phyloP scores from a whole-genome alignment of 2,797 vertebrate species.

The Oreochromis mossambicus region DNA sequence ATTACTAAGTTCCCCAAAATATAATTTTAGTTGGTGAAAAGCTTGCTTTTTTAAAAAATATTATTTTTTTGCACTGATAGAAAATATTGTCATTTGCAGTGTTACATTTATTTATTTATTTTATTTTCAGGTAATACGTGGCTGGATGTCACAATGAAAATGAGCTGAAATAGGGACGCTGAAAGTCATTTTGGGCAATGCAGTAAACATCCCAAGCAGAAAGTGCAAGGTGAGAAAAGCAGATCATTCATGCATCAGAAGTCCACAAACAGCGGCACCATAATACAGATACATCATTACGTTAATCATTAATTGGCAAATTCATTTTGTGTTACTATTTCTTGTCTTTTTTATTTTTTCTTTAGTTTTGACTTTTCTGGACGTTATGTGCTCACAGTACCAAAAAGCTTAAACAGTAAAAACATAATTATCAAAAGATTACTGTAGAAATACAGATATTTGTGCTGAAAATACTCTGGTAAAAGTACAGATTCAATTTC shows the following conservation, averaged over 20 bases:
- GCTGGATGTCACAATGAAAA: background rate
- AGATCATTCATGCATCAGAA: background rate
- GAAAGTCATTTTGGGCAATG: background rate
- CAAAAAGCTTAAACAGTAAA: background rate
- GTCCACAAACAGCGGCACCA: background rate
- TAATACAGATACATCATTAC: background rate
- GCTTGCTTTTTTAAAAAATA: too few relatives aligned
- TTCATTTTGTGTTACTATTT: background rate
- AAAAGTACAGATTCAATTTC: background rate
- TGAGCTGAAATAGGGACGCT: background rate
- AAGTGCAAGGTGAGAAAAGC: background rate
- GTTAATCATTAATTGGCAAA: background rate
- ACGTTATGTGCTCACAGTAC: background rate
- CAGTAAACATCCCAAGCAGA: background rate
- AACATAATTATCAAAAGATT: background rate
- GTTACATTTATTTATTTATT: background rate
- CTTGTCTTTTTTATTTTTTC: background rate
- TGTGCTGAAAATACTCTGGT: accelerated
- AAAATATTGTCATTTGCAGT: background rate
- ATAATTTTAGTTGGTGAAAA: background rate
- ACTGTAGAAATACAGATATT: background rate
- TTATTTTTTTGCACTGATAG: background rate
- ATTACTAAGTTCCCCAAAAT: background rate
- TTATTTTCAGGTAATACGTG: background rate
- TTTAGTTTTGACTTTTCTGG: background rate